Base-by-base conservation (phyloP, 2,888 invertebrate genomes). In the Acrobasis consociella region DNA sequence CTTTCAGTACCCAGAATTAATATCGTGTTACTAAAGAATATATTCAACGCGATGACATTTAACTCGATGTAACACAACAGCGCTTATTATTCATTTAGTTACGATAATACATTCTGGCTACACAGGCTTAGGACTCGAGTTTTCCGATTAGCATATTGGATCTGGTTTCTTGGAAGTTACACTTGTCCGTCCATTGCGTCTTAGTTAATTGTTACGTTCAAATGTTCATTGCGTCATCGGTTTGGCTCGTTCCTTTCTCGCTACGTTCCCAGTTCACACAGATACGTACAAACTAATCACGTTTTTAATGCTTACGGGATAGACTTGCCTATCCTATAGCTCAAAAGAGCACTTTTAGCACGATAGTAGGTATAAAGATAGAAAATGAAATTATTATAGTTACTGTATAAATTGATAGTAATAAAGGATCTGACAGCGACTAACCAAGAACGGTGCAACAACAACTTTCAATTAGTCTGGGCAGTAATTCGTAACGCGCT, bases 161-260 rank as follows among this genome's bases (percentile, higher is more conserved):
- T 60, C 63, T 63, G 51, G 59, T 63, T 63, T 62, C 60, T 42
- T 10, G 51, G 46, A 56, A 63, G 62, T 62, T 59, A 49, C 53
- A 22, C 49, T 38, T 37, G 49, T 37, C 49, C 22, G 39, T 52
- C 51, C 51, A n/a, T 60, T 52, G 42, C 52, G 39, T 42, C 39
- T 52, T 5, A n/a, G 16, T 65, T 65, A 66, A 64, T 61, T 65
- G 62, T 65, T 61, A 46, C 50, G 63, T 67, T 65, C 64, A 66
- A 65, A 65, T 65, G 38, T 42, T 22, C 31, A 51, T 63, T 63
- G 58, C 65, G 67, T 65, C 63, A 67, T 9, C 7, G 7, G 9
- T 7, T 15, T 10, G 39, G 5, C 39, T 56, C n/a, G 17, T 42
- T 56, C 56, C 56, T 11, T 10, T 11, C 15, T 56, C 11, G 8